Evolutionary conservation across 2,888 invertebrate species (phyloP).

Genomic region (Caradrina kadenii): DNA sequence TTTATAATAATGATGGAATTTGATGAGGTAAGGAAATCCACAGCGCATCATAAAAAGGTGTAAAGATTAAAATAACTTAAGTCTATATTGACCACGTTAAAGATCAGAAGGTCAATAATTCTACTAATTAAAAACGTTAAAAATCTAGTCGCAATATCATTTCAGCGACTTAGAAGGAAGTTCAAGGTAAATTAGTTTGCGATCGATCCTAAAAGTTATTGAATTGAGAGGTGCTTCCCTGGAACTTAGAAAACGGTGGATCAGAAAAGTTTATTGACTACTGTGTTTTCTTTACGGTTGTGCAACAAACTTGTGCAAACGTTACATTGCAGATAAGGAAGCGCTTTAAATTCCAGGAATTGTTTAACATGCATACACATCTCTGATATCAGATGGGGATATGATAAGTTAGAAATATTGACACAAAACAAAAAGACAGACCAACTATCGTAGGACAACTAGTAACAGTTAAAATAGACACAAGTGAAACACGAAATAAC

Average conservation of each 20-base stretch:
- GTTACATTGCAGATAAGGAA: neutral
- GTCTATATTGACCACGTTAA: too few species aligned
- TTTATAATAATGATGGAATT: neutral
- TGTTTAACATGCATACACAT: too few species aligned
- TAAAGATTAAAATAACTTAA: neutral
- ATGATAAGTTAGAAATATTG: neutral
- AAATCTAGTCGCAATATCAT: too few species aligned
- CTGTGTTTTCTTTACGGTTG: neutral
- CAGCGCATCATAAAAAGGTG: too few species aligned
- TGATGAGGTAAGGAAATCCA: too few species aligned
- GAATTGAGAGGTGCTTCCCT: neutral
- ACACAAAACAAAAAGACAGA: neutral
- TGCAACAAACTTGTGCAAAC: neutral
- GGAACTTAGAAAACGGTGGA: neutral
- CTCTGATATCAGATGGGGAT: too few species aligned
- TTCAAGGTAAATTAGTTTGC: too few species aligned
- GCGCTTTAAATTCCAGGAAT: neutral
- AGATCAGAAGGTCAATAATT: too few species aligned
- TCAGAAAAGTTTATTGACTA: neutral
- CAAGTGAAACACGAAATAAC: constrained; percentile 2
- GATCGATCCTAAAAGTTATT: too few species aligned
- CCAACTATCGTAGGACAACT: neutral
- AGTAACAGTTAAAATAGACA: constrained; percentile 16
- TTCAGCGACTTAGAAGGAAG: too few species aligned
- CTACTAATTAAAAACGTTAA: too few species aligned